A percentile compares a stretch with the other conserved stretches of the same genome.
Evolutionary conservation across 1,140 invertebrate genomes (phyloP).

Genomic region (Elysia chlorotica): DNA sequence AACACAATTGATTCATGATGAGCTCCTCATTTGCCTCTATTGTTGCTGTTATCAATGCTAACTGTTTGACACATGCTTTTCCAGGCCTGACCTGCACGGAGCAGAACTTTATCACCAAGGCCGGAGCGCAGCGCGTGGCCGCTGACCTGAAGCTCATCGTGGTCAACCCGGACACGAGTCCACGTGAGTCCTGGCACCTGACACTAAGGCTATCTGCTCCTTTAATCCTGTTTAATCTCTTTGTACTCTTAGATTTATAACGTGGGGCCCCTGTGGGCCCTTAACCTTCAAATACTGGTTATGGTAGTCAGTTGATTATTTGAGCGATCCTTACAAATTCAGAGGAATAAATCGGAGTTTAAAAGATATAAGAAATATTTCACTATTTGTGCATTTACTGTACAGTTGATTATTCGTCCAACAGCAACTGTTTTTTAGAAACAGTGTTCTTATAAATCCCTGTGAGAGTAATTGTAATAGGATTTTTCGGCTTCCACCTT

Average conservation of each 20-base stretch:
- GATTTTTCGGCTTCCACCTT: too few relatives aligned
- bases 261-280: neutral
- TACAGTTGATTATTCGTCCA: too few relatives aligned
- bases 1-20: neutral
- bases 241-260: neutral
- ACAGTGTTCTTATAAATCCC: too few relatives aligned
- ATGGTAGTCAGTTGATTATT: too few relatives aligned
- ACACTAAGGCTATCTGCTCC: too few relatives aligned
- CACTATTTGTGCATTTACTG: too few relatives aligned
- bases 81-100: conserved; percentile 89
- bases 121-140: conserved; percentile 88
- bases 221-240: neutral
- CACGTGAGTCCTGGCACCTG: conserved; percentile 72
- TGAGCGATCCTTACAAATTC: too few relatives aligned
- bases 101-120: conserved; percentile 95
- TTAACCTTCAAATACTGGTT: too few relatives aligned
- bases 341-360: too few relatives aligned
- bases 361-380: too few relatives aligned
- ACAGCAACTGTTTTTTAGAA: too few relatives aligned
- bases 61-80: neutral
- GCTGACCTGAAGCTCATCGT: conserved; percentile 81
- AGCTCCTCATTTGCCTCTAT: neutral
- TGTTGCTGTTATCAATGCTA: neutral
- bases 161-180: conserved; percentile 95
- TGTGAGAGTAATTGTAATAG: too few relatives aligned